Evolutionary conservation across 2,888 invertebrate species (phyloP), one percentile per base, ranked within the genome.

Genomic region (Pachliopta kotzebuea): DNA sequence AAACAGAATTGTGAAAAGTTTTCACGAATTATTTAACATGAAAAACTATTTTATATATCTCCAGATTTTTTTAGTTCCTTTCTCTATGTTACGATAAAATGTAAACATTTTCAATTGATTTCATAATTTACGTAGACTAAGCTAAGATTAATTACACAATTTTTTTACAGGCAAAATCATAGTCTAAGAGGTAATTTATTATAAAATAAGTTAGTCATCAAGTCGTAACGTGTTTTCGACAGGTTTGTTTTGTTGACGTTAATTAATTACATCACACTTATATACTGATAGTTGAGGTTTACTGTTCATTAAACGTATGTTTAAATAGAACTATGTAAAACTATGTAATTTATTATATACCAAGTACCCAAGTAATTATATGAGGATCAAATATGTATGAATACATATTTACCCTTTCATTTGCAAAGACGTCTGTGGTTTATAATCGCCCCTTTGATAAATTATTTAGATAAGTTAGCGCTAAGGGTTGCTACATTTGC

Each of bases 221-320:
- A 26, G 23, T 54, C 7, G 2, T 26, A 26, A 26, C 18, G 17
- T 26, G 54, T 11, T 26, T 26, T 18, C 26, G 54, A 26, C 53
- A 42, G 23, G 31, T 17, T 37, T 31, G 60, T 26, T 60, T 37
- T 11, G 24, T 18, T 26, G 11, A 21, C 21, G 52, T 53, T 37
- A 60, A 60, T 60, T 60, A 53, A 60, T 60, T 60, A 60, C 53
- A 42, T 23, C n/a, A 53, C n/a, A n/a, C 53, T 42, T 52, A 60
- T 53, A 60, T 37, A 9, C 18, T 37, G 49, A 20, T 11, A 52
- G 20, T 14, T 21, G 9, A 21, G 21, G 50, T 52, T 21, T 52
- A 52, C 50, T 21, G 11, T 52, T 52, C 50, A 52, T 23, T 52
- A 52, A 0, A 42, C 37, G 29, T 8, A 53, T 53, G 31, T 37